These are phyloP conservation scores for Sphaerophoria rueppellii DNA, from an alignment of 2,888 invertebrate genomes.

Conservation along the genomic window DNA sequence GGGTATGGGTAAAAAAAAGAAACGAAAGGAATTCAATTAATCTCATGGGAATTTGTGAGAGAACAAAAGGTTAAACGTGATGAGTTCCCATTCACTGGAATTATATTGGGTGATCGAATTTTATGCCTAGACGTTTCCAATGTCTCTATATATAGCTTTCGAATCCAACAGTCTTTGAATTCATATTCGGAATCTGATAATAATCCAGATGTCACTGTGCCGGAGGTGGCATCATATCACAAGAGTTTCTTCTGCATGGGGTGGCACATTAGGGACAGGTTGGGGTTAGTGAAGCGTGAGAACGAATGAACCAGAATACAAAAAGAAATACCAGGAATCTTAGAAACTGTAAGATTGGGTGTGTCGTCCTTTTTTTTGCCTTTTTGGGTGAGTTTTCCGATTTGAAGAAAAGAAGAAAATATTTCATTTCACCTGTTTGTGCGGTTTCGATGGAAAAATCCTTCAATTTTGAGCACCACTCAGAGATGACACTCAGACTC, in stretches of 20 bases:
- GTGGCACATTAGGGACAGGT: slow-evolving; percentile 22
- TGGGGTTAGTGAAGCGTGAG: slow-evolving; percentile 38
- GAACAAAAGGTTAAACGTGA: slow-evolving; percentile 73
- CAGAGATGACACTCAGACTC: slow-evolving; percentile 36
- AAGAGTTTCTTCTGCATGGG: slow-evolving; percentile 29
- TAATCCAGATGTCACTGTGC: slow-evolving; percentile 61
- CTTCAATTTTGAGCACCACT: slow-evolving; percentile 1
- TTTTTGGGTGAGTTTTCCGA: not conserved
- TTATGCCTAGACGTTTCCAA: slow-evolving; percentile 49
- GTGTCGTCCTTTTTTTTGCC: slow-evolving; percentile 27
- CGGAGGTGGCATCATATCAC: slow-evolving; percentile 4
- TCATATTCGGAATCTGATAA: slow-evolving; percentile 56
- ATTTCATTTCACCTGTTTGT: slow-evolving; percentile 66
- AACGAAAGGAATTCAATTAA: slow-evolving; percentile 72
- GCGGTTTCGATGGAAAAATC: slow-evolving; percentile 30
- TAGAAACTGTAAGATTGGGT: slow-evolving; percentile 50
- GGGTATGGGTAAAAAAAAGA: not conserved
- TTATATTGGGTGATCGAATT: slow-evolving; percentile 72
- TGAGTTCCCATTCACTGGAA: slow-evolving; percentile 66
- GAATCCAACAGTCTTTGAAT: slow-evolving; percentile 34
- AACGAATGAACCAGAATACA: not conserved
- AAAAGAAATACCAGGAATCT: not conserved
- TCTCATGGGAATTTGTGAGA: slow-evolving; percentile 68
- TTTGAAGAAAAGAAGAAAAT: not conserved
- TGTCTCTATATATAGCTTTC: not conserved